phyloP scores from a whole-genome alignment of 2,888 invertebrate species.

The Podotricha telesiphe region DNA sequence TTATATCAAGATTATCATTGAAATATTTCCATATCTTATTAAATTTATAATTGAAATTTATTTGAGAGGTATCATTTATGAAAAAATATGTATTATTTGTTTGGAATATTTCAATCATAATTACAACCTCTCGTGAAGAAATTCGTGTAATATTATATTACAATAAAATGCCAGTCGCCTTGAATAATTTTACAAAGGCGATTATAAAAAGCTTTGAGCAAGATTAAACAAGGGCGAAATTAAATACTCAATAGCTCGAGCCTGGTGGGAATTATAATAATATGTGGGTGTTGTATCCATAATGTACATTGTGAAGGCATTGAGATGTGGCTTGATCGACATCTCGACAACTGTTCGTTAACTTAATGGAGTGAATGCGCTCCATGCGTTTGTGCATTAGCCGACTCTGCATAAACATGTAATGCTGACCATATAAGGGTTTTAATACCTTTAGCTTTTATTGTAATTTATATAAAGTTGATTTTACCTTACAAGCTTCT shows the following conservation, averaged over 20 bases:
- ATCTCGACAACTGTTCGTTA: constrained; percentile 82
- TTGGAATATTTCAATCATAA: constrained; percentile 22
- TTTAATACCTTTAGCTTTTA: constrained; percentile 15
- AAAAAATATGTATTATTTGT: constrained; percentile 10
- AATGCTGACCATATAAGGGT: constrained; percentile 9
- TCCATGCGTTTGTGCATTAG: constrained; percentile 65
- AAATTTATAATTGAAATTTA: constrained; percentile 8
- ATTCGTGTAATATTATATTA: constrained; percentile 36
- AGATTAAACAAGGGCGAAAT: constrained; percentile 51
- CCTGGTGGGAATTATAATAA: constrained; percentile 64
- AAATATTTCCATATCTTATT: constrained; percentile 4
- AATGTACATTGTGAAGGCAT: constrained; percentile 68
- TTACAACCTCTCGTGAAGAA: constrained; percentile 23
- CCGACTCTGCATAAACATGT: constrained; percentile 53
- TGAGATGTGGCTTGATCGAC: constrained; percentile 80
- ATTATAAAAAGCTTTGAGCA: constrained; percentile 40
- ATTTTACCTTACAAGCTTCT: constrained; percentile 7
- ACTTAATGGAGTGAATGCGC: constrained; percentile 76
- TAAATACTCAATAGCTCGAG: constrained; percentile 59
- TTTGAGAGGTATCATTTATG: constrained; percentile 9
- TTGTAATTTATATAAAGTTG: constrained; percentile 6
- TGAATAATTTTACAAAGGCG: constrained; percentile 39
- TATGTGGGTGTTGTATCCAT: constrained; percentile 75
- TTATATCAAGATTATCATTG: constrained; percentile 6
- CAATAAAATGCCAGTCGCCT: constrained; percentile 35